phyloP scores from a whole-genome alignment of 2,797 vertebrate species.

The Lithobates sylvaticus region DNA sequence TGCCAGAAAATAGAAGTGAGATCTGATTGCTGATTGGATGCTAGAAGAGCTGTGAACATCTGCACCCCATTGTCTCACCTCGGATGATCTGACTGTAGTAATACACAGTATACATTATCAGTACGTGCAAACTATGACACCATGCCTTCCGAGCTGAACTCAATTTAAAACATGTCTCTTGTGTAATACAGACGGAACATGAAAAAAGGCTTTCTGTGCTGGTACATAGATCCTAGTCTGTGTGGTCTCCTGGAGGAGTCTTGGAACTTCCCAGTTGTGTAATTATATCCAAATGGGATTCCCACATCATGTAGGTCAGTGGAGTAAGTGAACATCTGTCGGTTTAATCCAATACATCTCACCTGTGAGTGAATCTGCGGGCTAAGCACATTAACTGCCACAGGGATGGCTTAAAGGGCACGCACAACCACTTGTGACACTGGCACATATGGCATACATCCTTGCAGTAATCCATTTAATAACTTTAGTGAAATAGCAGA shows the following conservation, averaged over 20 bases:
- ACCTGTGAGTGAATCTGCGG: constrained; percentile 17
- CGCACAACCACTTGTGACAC: neutral
- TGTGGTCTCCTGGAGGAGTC: constrained; percentile 45
- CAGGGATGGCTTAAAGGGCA: neutral
- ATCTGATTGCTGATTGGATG: neutral
- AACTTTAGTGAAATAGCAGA: no score
- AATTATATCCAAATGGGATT: constrained; percentile 52
- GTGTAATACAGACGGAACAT: constrained; percentile 11
- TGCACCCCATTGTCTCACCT: constrained; percentile 3
- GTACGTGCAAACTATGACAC: neutral
- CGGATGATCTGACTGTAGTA: neutral
- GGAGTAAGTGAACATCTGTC: constrained; percentile 37
- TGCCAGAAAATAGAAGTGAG: neutral
- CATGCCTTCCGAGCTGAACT: neutral
- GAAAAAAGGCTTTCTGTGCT: constrained; percentile 1
- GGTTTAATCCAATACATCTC: constrained; percentile 17
- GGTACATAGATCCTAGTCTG: constrained; percentile 3
- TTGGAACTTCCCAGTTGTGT: constrained; percentile 29
- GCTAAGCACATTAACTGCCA: neutral
- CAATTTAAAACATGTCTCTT: constrained; percentile 28
- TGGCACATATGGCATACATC: neutral
- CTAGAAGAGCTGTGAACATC: neutral
- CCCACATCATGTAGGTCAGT: constrained; percentile 12
- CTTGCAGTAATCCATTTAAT: neutral
- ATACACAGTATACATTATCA: neutral